phyloP scores from a whole-genome alignment of 2,113 vertebrate species.

The Mixornis gularis region DNA sequence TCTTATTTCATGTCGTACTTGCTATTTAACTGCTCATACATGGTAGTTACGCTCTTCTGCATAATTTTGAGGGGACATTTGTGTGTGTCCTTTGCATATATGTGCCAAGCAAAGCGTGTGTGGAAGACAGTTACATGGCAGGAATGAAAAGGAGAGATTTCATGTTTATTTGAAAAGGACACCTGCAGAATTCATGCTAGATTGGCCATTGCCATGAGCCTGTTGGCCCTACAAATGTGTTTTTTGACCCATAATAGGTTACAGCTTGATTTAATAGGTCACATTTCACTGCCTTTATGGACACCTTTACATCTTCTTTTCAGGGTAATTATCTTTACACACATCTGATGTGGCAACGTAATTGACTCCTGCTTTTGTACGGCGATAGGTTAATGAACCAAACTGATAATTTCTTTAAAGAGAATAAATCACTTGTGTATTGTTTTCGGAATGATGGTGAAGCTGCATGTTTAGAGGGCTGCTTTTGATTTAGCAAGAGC shows the following conservation, averaged over 20 bases:
- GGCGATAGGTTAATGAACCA: constrained; percentile 74
- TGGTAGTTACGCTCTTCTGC: background rate
- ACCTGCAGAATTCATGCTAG: constrained; percentile 75
- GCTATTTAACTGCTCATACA: background rate
- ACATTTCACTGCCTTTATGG: constrained; percentile 76
- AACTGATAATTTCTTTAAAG: constrained; percentile 60
- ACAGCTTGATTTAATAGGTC: constrained; percentile 77
- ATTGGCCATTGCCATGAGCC: constrained; percentile 61
- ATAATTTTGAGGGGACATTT: background rate
- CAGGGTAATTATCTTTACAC: constrained; percentile 76
- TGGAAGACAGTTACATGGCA: background rate
- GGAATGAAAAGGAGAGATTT: constrained; percentile 23
- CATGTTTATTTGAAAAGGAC: constrained; percentile 62
- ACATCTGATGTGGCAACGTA: constrained; percentile 69
- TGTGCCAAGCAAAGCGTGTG: background rate
- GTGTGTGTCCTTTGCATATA: background rate
- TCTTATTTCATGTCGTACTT: background rate
- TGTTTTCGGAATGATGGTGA: constrained; percentile 57
- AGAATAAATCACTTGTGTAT: constrained; percentile 63
- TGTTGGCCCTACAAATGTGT: constrained; percentile 69
- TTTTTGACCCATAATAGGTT: constrained; percentile 77
- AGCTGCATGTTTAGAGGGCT: constrained; percentile 28
- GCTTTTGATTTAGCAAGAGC: constrained; percentile 53
- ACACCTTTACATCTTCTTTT: constrained; percentile 74
- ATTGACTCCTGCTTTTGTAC: constrained; percentile 72